Base-by-base conservation (phyloP, 2,888 invertebrate species). In the Drosophila kuntzei region DNA sequence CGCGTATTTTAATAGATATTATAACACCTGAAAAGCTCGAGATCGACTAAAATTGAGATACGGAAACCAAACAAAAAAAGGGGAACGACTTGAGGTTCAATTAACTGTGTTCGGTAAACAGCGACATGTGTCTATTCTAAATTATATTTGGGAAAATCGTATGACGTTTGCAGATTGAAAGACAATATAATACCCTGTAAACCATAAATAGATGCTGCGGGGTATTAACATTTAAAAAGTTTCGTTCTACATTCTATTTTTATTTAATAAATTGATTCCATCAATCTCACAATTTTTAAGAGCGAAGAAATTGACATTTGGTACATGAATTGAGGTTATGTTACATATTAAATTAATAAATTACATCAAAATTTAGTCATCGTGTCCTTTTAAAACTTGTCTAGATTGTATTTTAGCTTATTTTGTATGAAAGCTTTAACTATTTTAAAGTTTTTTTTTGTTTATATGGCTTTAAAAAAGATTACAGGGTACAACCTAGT, bases 41-140 rank as follows among this genome's bases (percentile, higher is more conserved):
- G 34, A 9, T 18, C n/a, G 50, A 59, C 72, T 59, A 6, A 37
- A 32, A 34, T 39, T 22, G 3, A 7, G 18, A 25, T 27, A 34
- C 27, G 41, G 20, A 53, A 16, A 6, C 8, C 6, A 34, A n/a
- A 14, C 0, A 9, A 8, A 11, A 5, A 9, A 11, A 16, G 25
- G 25, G 1, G 20, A n/a, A 11, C 6, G 29, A 34, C 14, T 55
- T 55, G 16, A 7, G 32, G 25, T 49, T 47, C 47, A 47, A n/a
- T 27, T 47, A 54, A 55, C 46, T 32, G 22, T 39, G 39, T n/a
- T 55, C 3, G 3, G 32, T 16, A 34, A 55, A 46, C 16, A 46
- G 12, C 14, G n/a, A 46, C 16, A 39, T 46, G 22, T 46, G 36
- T 60, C 51, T 18, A n/a, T 41, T 32, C 11, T 12, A 27, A 11